A percentile compares a stretch with the other conserved stretches of the same genome.
These are phyloP conservation scores for Melanaphis sacchari DNA, from an alignment of 1,140 invertebrate species.

Conservation along the genomic window DNA sequence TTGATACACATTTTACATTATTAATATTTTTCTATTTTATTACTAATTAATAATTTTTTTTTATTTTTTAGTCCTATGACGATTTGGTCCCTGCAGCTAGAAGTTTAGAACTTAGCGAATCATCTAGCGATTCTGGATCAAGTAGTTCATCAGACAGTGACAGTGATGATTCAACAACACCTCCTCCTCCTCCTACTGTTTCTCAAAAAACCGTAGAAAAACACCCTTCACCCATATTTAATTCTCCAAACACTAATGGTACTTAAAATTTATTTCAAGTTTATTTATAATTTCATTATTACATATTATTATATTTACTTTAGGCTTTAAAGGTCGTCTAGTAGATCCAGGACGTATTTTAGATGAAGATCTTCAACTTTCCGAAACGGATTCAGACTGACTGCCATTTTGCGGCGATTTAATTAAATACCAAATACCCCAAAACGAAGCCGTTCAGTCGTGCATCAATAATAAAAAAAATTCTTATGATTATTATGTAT, in stretches of 20 bases:
- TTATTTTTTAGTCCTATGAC: constrained; percentile 24
- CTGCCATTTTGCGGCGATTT: constrained; percentile 20
- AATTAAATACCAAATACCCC: constrained; percentile 49
- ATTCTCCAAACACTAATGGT: constrained; percentile 59
- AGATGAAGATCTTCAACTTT: constrained; percentile 59
- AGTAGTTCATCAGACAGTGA: constrained; percentile 61
- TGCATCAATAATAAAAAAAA: constrained; percentile 32
- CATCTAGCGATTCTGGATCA: constrained; percentile 56
- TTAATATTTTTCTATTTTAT: neutral
- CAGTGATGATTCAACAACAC: constrained; percentile 59
- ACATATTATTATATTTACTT: constrained; percentile 26
- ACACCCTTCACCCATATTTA: constrained; percentile 31
- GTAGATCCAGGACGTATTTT: constrained; percentile 57
- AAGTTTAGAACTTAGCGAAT: constrained; percentile 52
- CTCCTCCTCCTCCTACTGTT: constrained; percentile 46
- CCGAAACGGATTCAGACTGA: constrained; percentile 58
- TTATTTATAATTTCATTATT: neutral
- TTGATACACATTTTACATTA: neutral
- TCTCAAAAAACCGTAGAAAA: constrained; percentile 52
- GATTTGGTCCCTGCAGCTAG: constrained; percentile 52
- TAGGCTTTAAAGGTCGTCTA: constrained; percentile 59
- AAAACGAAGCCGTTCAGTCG: constrained; percentile 34
- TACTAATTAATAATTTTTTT: neutral
- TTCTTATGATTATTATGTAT: constrained; percentile 51
- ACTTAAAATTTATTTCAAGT: neutral